Conservation (phyloP, 2,797 vertebrate genomes). For the Ataeniobius toweri region DNA sequence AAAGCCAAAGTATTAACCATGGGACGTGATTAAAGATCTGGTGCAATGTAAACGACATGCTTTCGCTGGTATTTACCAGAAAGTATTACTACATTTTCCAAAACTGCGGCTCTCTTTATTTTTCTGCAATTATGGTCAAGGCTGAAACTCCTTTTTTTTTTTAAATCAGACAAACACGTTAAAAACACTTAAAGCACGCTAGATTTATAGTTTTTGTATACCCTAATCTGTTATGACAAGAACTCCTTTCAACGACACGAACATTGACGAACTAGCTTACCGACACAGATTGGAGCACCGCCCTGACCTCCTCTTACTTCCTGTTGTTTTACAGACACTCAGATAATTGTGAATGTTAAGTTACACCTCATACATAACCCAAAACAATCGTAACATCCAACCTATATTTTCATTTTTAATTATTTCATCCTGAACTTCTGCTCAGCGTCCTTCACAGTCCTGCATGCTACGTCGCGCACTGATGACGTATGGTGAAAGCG, state of each 20-base stretch:
- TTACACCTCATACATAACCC: rapidly evolving
- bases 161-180: background rate
- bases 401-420: slow-evolving; percentile 35
- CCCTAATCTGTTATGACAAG: background rate
- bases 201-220: background rate
- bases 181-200: background rate
- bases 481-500: slow-evolving; percentile 55
- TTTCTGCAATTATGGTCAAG: background rate
- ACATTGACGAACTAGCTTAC: background rate
- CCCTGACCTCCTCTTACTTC: rapidly evolving
- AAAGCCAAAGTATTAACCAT: no score
- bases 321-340: rapidly evolving
- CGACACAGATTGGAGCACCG: background rate
- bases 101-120: no score
- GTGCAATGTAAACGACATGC: no score
- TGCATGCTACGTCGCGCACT: slow-evolving; percentile 57
- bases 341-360: rapidly evolving
- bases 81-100: background rate
- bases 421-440: slow-evolving; percentile 38
- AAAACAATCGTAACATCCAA: background rate
- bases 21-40: no score
- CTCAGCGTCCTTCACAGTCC: slow-evolving; percentile 56
- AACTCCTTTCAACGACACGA: background rate
- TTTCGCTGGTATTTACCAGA: no score
- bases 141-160: background rate